These are phyloP conservation scores for Epizoanthus fatuus DNA, from an alignment of 92 coral and sea anemone genomes.

Conservation along the genomic window DNA sequence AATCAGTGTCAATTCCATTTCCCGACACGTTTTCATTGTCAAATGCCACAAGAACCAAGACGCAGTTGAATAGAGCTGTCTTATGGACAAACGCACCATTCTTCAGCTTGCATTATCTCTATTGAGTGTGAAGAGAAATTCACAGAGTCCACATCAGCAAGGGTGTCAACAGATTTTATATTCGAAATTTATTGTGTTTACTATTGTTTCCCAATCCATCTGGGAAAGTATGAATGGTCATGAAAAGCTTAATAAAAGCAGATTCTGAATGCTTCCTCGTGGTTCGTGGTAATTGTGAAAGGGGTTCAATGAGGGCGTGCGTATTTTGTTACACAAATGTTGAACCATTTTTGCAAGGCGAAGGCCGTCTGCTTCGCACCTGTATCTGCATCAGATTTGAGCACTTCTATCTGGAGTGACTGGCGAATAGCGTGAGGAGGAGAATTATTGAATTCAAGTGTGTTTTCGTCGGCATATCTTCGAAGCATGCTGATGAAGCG, in stretches of 20 bases:
- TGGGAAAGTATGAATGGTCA: conserved; percentile 47
- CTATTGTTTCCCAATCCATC: conserved; percentile 37
- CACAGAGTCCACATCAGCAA: background rate
- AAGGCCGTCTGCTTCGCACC: background rate
- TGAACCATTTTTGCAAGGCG: background rate
- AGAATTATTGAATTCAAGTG: conserved; percentile 21
- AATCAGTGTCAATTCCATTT: conserved; percentile 31
- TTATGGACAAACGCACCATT: background rate
- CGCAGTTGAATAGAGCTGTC: conserved; percentile 3
- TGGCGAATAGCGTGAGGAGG: background rate
- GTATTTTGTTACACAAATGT: background rate
- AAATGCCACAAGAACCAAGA: conserved; percentile 36
- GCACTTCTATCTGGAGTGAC: background rate
- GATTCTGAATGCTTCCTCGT: conserved; percentile 38
- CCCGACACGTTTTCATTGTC: conserved; percentile 53
- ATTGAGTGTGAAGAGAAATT: conserved; percentile 10
- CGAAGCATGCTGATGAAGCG: conserved; percentile 20
- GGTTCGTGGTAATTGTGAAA: background rate
- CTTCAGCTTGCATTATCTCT: background rate
- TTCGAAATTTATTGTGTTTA: conserved; percentile 15
- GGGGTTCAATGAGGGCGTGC: conserved; percentile 6
- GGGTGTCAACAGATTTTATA: conserved; percentile 32
- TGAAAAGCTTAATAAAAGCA: conserved; percentile 36
- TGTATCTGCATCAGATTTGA: background rate
- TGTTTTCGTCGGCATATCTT: conserved; percentile 10